These are phyloP conservation scores for Aplysina aerophoba DNA, from an alignment of 37 sponge, comb jelly and placozoan genomes.

Conservation along the genomic window DNA sequence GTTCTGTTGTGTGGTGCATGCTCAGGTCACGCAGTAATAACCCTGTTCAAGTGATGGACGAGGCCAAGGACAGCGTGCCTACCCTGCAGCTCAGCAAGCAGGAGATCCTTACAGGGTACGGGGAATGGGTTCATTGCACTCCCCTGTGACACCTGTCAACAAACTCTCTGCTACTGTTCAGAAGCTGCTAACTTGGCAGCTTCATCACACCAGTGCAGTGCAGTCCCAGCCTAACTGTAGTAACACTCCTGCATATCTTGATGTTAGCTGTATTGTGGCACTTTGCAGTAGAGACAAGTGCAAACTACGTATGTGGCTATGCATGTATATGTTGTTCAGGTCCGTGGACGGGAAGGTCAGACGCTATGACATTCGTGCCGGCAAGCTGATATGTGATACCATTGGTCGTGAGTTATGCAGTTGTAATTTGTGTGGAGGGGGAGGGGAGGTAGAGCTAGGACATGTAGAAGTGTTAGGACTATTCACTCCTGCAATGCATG, in stretches of 20 bases:
- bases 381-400: conserved; percentile 69
- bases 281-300: no score
- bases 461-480: not conserved
- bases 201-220: no score
- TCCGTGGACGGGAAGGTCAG: conserved; percentile 84
- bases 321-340: conserved; percentile 47
- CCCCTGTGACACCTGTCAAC: no score
- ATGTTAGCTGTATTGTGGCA: no score
- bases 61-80: conserved; percentile 90
- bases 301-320: no score
- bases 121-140: conserved; percentile 43
- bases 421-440: not conserved
- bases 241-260: no score
- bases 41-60: conserved; percentile 80
- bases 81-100: conserved; percentile 62
- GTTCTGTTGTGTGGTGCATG: not conserved
- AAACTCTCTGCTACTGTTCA: no score
- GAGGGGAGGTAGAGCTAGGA: not conserved
- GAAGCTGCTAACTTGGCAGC: no score
- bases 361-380: conserved; percentile 83
- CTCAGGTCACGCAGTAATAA: conserved; percentile 57
- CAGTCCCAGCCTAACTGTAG: no score
- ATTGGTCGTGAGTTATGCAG: conserved; percentile 67
- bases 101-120: conserved; percentile 91
- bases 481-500: not conserved